phyloP scores from a whole-genome alignment of 2,888 invertebrate genomes.

The Lamellibrachia satsuma region DNA sequence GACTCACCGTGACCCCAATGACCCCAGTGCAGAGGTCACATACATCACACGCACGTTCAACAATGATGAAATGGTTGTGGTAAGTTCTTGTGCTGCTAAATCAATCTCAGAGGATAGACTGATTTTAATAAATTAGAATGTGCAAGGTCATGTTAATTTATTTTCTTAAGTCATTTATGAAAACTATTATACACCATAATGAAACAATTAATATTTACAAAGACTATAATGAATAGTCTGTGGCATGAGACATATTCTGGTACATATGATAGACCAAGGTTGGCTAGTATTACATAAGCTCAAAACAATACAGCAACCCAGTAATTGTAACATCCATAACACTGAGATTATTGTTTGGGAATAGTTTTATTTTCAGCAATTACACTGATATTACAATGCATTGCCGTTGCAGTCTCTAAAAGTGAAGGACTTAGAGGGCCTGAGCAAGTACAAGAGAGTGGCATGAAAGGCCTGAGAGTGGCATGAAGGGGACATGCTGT shows the following conservation, averaged over 20 bases:
- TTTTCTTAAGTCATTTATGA: neutral
- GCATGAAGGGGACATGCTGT: neutral
- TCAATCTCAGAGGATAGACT: neutral
- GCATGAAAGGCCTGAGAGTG: neutral
- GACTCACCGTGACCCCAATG: conserved; percentile 18
- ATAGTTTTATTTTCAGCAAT: neutral
- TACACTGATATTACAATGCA: neutral
- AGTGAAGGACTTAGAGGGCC: neutral
- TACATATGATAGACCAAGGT: too few relatives aligned
- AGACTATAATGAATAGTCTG: neutral
- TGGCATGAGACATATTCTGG: neutral
- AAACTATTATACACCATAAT: neutral
- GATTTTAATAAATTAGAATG: neutral
- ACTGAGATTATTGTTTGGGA: too few relatives aligned
- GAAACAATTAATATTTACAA: neutral
- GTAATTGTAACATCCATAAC: too few relatives aligned
- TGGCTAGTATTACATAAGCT: too few relatives aligned
- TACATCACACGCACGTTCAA: conserved; percentile 22
- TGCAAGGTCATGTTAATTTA: neutral
- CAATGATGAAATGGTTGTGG: conserved; percentile 22
- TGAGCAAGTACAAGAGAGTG: neutral
- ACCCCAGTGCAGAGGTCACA: neutral
- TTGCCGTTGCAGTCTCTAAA: neutral
- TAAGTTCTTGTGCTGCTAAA: neutral
- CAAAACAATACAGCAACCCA: too few relatives aligned